Conservation (phyloP, 2,888 invertebrate genomes). For the Ophioninae sp. region DNA sequence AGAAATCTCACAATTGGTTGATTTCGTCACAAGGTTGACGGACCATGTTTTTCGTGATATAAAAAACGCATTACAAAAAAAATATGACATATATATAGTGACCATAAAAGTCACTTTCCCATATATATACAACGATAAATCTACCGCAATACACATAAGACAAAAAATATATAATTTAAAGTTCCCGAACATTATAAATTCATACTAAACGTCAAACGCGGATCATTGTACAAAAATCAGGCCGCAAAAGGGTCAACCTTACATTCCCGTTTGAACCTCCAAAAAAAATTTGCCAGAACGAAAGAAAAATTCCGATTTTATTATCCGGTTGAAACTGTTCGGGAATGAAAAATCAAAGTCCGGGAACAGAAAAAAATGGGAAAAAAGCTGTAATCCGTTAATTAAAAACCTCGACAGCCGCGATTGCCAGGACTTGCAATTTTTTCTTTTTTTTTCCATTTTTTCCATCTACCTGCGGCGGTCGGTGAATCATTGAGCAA, state of each 20-base stretch:
- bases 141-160: conserved; percentile 4
- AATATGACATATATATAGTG: too few relatives aligned
- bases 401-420: conserved; percentile 29
- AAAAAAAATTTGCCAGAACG: not conserved
- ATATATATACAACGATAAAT: too few relatives aligned
- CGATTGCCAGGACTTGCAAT: not conserved
- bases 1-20: too few relatives aligned
- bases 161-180: conserved; percentile 71
- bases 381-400: conserved; percentile 37
- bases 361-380: conserved; percentile 6
- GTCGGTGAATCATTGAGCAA: conserved; percentile 52
- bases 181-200: conserved; percentile 76
- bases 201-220: conserved; percentile 78
- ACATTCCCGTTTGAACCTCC: not conserved
- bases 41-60: too few relatives aligned
- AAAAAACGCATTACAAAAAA: too few relatives aligned
- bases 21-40: too few relatives aligned
- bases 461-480: not conserved
- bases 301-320: conserved; percentile 8
- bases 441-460: not conserved
- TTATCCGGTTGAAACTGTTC: not conserved
- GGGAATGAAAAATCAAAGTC: conserved; percentile 2
- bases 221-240: conserved; percentile 73
- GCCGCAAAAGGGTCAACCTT: not conserved
- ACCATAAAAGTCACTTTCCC: too few relatives aligned